Evolutionary conservation across 2,888 invertebrate genomes (phyloP).

Genomic region (Buathra laborator): DNA sequence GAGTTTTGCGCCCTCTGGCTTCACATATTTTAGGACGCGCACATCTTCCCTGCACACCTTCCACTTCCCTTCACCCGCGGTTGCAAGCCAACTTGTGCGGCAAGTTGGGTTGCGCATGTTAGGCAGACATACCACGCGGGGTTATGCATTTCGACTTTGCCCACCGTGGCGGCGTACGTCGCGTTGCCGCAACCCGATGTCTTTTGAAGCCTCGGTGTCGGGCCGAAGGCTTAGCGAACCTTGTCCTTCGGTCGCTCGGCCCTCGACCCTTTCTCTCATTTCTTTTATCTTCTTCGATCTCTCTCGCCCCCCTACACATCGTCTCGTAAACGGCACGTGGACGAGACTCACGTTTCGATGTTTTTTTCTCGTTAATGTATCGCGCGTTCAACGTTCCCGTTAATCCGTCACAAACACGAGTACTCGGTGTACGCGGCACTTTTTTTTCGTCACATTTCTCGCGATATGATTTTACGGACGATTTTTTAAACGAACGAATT

Average conservation of each 20-base stretch:
- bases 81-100: slow-evolving; percentile 2
- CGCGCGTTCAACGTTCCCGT: not conserved
- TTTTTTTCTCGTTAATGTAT: not conserved
- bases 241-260: slow-evolving; percentile 67
- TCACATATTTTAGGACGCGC: slow-evolving; percentile 84
- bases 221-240: slow-evolving; percentile 78
- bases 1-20: slow-evolving; percentile 77
- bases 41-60: slow-evolving; percentile 68
- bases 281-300: slow-evolving; percentile 12
- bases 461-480: not conserved
- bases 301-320: slow-evolving; percentile 33
- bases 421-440: not conserved
- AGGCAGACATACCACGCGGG: not conserved
- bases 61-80: slow-evolving; percentile 18
- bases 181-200: slow-evolving; percentile 78
- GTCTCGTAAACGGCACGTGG: slow-evolving; percentile 36
- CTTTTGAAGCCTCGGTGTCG: slow-evolving; percentile 79
- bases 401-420: not conserved
- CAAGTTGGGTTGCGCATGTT: not conserved
- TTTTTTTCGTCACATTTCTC: not conserved
- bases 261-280: slow-evolving; percentile 20
- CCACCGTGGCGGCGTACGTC: not conserved
- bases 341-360: slow-evolving; percentile 12
- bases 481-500: not conserved
- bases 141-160: slow-evolving; percentile 21